Evolutionary conservation across 2,888 invertebrate species (phyloP).

Genomic region (Hypercompe scribonia): DNA sequence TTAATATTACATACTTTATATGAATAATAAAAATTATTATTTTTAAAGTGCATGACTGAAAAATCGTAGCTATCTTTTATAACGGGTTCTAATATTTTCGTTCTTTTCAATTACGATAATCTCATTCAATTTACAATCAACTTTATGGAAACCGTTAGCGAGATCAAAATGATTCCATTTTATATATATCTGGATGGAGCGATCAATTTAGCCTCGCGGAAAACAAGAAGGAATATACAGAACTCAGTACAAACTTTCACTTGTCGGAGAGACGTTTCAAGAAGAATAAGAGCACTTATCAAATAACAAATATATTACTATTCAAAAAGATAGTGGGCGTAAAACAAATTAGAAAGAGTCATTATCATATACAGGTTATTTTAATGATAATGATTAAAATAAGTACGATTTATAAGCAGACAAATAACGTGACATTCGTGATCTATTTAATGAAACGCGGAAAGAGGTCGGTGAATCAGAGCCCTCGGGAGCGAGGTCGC

Average conservation of each 20-base stretch:
- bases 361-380: not conserved
- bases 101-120: not conserved
- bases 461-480: slow-evolving; percentile 60
- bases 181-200: not conserved
- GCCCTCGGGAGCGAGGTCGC: slow-evolving; percentile 67
- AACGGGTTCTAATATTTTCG: not conserved
- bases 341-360: not conserved
- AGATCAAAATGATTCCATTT: not conserved
- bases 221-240: not conserved
- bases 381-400: not conserved
- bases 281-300: not conserved
- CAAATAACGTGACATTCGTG: slow-evolving; percentile 26
- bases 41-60: too few species aligned
- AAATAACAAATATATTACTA: too few species aligned
- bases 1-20: not conserved
- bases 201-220: not conserved
- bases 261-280: not conserved
- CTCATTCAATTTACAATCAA: not conserved
- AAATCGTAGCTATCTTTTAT: not conserved
- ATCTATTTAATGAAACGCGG: slow-evolving; percentile 52
- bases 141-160: not conserved
- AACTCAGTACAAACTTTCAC: not conserved
- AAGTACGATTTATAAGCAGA: not conserved
- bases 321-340: not conserved
- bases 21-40: not conserved